Evolutionary conservation across 1,140 invertebrate species (phyloP).

Genomic region (Bombus waltoni): DNA sequence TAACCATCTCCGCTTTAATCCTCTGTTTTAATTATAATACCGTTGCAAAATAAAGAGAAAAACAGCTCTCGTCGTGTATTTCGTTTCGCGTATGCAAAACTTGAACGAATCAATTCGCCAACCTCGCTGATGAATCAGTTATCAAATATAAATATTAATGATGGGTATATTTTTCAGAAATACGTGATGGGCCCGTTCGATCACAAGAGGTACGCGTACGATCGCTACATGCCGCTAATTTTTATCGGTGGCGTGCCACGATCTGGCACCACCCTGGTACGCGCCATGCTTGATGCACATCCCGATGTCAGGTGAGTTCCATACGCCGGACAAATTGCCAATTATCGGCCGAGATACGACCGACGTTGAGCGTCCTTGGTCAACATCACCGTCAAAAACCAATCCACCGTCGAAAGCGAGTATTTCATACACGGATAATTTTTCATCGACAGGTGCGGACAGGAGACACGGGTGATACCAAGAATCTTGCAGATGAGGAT

Average conservation of each 20-base stretch:
- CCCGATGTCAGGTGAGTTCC: slow-evolving; percentile 91
- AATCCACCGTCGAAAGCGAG: neutral
- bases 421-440: neutral
- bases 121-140: neutral
- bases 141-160: neutral
- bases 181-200: slow-evolving; percentile 85
- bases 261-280: slow-evolving; percentile 97
- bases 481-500: slow-evolving; percentile 95
- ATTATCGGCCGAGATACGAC: slow-evolving; percentile 34
- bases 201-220: slow-evolving; percentile 88
- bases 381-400: neutral
- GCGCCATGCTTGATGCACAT: slow-evolving; percentile 99
- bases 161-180: slow-evolving; percentile 81
- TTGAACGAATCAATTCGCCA: neutral
- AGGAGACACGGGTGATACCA: slow-evolving; percentile 98
- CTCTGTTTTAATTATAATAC: neutral
- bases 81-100: neutral
- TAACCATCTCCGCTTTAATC: neutral
- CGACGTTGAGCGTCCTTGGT: slow-evolving; percentile 4
- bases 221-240: slow-evolving; percentile 95
- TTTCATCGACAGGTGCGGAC: slow-evolving; percentile 91
- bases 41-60: neutral
- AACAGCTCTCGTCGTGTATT: neutral
- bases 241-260: slow-evolving; percentile 98
- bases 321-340: slow-evolving; percentile 33